A percentile compares a stretch with the other conserved stretches of the same genome.
phyloP scores from a whole-genome alignment of 2,888 invertebrate genomes.

The Mesorhabditis sp. region DNA sequence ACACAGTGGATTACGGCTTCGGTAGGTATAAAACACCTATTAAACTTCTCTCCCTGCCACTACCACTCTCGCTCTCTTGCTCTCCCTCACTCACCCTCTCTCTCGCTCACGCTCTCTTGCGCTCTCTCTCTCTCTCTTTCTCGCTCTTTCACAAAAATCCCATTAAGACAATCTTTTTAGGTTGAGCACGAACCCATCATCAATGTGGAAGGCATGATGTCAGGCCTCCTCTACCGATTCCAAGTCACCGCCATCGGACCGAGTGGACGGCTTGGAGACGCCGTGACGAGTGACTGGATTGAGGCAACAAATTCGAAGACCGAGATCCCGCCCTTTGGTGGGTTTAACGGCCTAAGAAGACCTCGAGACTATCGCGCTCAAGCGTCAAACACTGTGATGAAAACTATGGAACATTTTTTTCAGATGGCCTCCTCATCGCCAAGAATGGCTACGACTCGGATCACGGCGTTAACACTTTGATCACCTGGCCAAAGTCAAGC shows the following conservation, averaged over 20 bases:
- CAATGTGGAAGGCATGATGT: constrained; percentile 47
- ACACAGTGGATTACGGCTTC: constrained; percentile 54
- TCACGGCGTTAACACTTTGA: constrained; percentile 40
- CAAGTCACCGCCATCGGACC: constrained; percentile 45
- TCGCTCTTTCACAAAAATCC: not conserved
- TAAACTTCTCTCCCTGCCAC: no score
- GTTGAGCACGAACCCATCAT: constrained; percentile 42
- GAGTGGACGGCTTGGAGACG: constrained; percentile 43
- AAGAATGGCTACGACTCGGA: constrained; percentile 46
- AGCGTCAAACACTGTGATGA: not conserved
- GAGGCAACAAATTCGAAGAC: constrained; percentile 20
- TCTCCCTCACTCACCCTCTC: no score
- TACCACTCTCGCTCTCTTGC: no score
- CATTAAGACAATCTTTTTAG: constrained; percentile 21
- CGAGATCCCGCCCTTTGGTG: no score
- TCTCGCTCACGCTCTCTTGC: no score
- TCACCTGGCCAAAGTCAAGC: constrained; percentile 32
- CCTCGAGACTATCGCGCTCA: constrained; percentile 11
- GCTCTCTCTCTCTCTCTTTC: not conserved
- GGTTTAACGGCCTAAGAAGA: constrained; percentile 12
- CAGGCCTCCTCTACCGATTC: constrained; percentile 54
- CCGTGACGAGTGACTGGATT: constrained; percentile 46
- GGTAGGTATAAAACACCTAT: constrained; percentile 19
- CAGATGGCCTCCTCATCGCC: constrained; percentile 26
- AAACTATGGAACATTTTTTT: not conserved